Evolutionary conservation across 2,797 vertebrate species (phyloP), one percentile per base, ranked within the genome.

Genomic region (Muscicapa striata): DNA sequence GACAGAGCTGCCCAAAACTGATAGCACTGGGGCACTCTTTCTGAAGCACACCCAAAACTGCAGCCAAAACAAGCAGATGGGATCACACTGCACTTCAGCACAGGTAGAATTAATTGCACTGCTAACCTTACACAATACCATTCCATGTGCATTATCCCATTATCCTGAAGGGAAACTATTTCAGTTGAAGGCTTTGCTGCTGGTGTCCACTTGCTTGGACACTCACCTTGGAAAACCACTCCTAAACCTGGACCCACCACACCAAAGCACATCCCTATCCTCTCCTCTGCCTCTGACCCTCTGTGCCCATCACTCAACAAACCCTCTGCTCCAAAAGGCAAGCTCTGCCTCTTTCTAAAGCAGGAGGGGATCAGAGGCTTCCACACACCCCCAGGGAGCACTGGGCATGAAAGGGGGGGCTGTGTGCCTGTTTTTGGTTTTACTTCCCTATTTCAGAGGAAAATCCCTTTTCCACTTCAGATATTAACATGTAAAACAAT

Each of bases 371-470:
- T 41, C 48, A 58, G 40, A 70, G 64, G 45, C 52, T 93, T 12
- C 52, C 48, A 34, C 15, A 27, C 19, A 88, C 64, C 43, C 54
- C 32, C 29, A 27, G 3, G 38, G 23, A 67, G 16, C n/a, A 22
- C 6, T 6, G 58, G 1, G 2, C 20, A 15, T 5, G 7, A 30
- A 20, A 23, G 27, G 8, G 27, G 27, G 30, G 32, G 0, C 2
- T 1, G 10, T 1, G 4, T 11, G 20, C 32, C 55, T 49, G 12
- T 5, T 92, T 85, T 55, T 58, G 15, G 17, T 49, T 84, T 79
- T 74, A 79, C 72, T 91, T 95, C 82, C 36, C 15, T 36, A 30
- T 84, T 92, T 87, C 48, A 69, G 51, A 79, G 62, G 52, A 69
- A 73, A 72, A 26, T 48, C 22, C 38, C 51, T 84, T 69, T 76